Evolutionary conservation across 2,888 invertebrate genomes (phyloP), one percentile per base, ranked within the genome.

Genomic region (Sarcophaga variegata): DNA sequence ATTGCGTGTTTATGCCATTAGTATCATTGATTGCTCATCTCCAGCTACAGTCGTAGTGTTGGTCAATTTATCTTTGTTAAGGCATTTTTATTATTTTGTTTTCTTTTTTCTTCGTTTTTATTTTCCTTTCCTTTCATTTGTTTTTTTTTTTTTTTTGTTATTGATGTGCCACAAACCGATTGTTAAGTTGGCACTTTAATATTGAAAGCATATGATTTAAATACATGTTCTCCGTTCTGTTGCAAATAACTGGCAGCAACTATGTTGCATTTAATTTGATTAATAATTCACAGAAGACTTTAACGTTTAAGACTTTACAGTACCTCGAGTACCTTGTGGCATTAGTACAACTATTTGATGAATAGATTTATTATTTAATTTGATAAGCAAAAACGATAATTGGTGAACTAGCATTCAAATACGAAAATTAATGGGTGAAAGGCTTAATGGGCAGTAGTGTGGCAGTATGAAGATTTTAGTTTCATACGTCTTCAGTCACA

Each of bases 101-200:
- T 22, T 37, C n/a, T 20, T 37, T 17, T 37, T 54, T 71, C 8
- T 69, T 37, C 37, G 0, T 20, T 69, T 27, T 72, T 27, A 10
- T 70, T 37, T 59, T 54, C 1, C n/a, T 37, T 12, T 69, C 22
- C 5, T 12, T 49, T 45, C 59, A 27, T 59, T 20, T 59, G 0
- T 37, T 37, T 8, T 66, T 67, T 10, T 14, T 54, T 72, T 62
- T 25, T 64, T 54, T 11, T 63, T 64, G 71, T 80, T 80, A 71
- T 84, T 80, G 76, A 84, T 80, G 78, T 64, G 74, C 74, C 66
- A 70, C 72, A 74, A 87, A 84, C 75, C 79, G 84, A 84, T 84
- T 87, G 84, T 87, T 87, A 87, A 84, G 79, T 82, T 87, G 79
- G 76, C 84, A 79, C 87, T 75, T 82, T 79, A 77, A 71, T 84